phyloP scores from a whole-genome alignment of 2,888 invertebrate species.

The Nephrotoma appendiculata region DNA sequence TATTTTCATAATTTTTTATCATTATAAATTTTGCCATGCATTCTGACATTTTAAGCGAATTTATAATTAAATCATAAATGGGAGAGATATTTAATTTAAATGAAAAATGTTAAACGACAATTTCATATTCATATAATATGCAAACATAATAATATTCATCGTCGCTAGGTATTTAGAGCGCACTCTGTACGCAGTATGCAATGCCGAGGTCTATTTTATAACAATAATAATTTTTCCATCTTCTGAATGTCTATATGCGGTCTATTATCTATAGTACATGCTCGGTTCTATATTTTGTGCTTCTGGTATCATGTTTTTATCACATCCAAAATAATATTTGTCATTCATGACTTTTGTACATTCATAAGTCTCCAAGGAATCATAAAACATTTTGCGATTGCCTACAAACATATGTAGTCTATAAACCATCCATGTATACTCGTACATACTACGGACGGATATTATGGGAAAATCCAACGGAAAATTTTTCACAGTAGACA shows the following conservation, averaged over 20 bases:
- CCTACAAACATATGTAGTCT: neutral
- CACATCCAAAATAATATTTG: conserved; percentile 3
- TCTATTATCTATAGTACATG: neutral
- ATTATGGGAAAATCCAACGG: neutral
- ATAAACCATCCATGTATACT: neutral
- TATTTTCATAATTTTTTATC: neutral
- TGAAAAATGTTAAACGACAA: neutral
- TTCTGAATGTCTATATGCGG: neutral
- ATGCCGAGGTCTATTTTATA: neutral
- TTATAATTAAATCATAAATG: neutral
- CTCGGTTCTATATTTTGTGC: neutral
- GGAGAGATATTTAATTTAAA: neutral
- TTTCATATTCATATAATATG: neutral
- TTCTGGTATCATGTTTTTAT: conserved; percentile 1
- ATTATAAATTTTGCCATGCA: neutral
- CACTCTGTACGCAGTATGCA: neutral
- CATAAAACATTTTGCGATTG: conserved; percentile 2
- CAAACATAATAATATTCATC: neutral
- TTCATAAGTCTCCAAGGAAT: conserved; percentile 2
- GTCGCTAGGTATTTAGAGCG: neutral
- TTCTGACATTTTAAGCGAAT: neutral
- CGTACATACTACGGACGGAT: neutral
- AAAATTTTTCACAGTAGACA: neutral
- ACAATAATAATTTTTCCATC: neutral
- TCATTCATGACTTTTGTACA: conserved; percentile 2